These are phyloP conservation scores for Microctonus aethiopoides DNA, from an alignment of 2,888 invertebrate genomes.

Conservation along the genomic window DNA sequence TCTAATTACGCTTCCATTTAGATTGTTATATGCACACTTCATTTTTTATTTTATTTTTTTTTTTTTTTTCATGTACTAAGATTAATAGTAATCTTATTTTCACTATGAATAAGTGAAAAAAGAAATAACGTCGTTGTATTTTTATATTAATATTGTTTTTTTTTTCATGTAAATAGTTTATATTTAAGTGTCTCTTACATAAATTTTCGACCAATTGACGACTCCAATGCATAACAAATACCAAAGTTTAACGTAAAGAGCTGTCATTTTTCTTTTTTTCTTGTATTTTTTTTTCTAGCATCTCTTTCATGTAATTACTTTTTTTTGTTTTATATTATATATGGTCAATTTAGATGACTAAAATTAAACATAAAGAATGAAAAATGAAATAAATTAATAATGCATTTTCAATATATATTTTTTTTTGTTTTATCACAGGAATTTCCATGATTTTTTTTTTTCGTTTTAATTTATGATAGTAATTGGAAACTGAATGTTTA, in stretches of 20 bases:
- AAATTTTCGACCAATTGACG: slow-evolving; percentile 26
- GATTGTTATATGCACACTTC: neutral
- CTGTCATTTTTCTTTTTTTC: slow-evolving; percentile 41
- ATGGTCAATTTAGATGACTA: neutral
- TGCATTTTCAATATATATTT: neutral
- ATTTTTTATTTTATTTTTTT: neutral
- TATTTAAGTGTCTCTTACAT: slow-evolving; percentile 20
- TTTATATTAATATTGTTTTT: slow-evolving; percentile 48
- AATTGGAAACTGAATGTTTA: slow-evolving; percentile 15
- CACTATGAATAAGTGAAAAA: slow-evolving; percentile 38
- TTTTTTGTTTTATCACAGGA: neutral
- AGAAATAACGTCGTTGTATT: slow-evolving; percentile 48
- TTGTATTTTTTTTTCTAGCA: slow-evolving; percentile 43
- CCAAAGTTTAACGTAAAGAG: slow-evolving; percentile 66
- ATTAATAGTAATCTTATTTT: slow-evolving; percentile 29
- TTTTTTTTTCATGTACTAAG: neutral
- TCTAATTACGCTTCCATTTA: neutral
- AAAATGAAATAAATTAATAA: neutral
- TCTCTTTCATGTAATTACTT: neutral
- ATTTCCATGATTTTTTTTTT: neutral
- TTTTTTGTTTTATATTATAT: neutral
- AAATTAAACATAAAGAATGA: neutral
- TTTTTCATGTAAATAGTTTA: slow-evolving; percentile 39
- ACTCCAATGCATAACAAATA: slow-evolving; percentile 61
- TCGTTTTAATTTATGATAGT: neutral